Conservation (phyloP, 2,888 invertebrate genomes). For the Melinaea menophilus region DNA sequence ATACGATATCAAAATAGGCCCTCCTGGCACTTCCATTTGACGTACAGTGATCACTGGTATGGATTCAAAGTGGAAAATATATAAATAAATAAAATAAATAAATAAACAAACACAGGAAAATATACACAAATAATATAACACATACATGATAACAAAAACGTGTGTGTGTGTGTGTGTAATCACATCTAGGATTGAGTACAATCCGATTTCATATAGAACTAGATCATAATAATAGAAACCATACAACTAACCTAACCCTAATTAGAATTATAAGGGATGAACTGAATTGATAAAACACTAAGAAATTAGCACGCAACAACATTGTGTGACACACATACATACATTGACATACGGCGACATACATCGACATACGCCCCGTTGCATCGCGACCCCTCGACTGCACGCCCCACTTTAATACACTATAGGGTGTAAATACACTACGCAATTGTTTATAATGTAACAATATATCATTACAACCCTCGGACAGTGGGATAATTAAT, state of each 20-base stretch:
- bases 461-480: conserved; percentile 24
- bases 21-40: too few relatives aligned
- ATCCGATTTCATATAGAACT: background rate
- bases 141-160: background rate
- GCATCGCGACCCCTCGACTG: conserved; percentile 7
- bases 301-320: too few relatives aligned
- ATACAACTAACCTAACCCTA: background rate
- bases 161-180: background rate
- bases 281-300: too few relatives aligned
- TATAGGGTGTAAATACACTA: background rate
- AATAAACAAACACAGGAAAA: too few relatives aligned
- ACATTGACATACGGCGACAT: background rate
- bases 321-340: too few relatives aligned
- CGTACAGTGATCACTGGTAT: too few relatives aligned
- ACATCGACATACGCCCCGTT: conserved; percentile 1
- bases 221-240: background rate
- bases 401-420: conserved; percentile 5
- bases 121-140: background rate
- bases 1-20: too few relatives aligned
- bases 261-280: too few relatives aligned
- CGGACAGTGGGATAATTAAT: conserved; percentile 1
- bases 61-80: too few relatives aligned
- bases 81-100: too few relatives aligned
- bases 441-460: conserved; percentile 17
- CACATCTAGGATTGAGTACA: background rate